Percentiles rank a stretch among this genome's conserved stretches.
phyloP scores from a whole-genome alignment of 2,797 vertebrate species.

The Prunella strophiata region DNA sequence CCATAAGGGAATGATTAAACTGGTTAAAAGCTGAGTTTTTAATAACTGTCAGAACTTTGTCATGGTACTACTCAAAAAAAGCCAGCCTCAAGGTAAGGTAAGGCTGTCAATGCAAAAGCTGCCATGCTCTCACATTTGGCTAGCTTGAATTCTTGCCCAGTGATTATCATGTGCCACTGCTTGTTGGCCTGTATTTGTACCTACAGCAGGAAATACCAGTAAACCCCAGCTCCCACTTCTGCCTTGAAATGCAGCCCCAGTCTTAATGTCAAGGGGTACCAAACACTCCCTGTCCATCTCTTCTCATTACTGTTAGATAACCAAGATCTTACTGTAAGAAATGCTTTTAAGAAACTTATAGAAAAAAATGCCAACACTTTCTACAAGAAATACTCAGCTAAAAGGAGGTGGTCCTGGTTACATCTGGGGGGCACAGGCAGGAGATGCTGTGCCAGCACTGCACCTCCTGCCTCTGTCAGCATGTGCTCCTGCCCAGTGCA shows the following conservation, averaged over 20 bases:
- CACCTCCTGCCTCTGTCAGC: neutral
- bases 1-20: neutral
- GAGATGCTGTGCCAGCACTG: neutral
- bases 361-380: rapidly evolving
- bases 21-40: neutral
- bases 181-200: neutral
- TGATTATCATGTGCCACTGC: neutral
- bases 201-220: neutral
- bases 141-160: neutral
- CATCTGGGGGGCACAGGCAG: neutral
- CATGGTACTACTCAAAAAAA: neutral
- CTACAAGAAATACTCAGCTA: neutral
- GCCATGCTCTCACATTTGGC: neutral
- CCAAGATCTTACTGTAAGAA: neutral
- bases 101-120: neutral
- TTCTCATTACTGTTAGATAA: neutral
- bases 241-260: neutral
- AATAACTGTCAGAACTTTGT: neutral
- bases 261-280: neutral
- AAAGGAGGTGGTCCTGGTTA: neutral
- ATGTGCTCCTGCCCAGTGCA: rapidly evolving
- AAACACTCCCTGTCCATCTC: neutral
- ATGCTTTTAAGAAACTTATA: rapidly evolving
- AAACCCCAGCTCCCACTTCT: neutral
- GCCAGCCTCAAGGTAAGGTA: neutral